Evolutionary conservation across 2,888 invertebrate species (phyloP), one percentile per base, ranked within the genome.

Genomic region (Halictus ligatus): DNA sequence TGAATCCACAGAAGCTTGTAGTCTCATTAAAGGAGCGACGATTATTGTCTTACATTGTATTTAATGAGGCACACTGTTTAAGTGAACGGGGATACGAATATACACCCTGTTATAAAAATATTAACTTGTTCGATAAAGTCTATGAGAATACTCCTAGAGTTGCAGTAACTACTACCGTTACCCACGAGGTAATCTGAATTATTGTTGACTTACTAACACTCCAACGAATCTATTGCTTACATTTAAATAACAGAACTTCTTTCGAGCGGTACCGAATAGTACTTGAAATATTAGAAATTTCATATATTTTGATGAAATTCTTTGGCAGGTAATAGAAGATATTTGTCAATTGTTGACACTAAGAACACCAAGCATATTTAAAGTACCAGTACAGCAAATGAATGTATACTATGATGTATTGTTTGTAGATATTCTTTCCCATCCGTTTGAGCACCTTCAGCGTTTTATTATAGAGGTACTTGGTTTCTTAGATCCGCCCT

Each of bases 61-160:
- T 75, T 29, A 43, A 75, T 2, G 86, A 86, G 18, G 84, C 81
- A 1, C 84, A 84, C 50, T 81, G 50, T 43, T 40, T 86, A 67
- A 86, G 84, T 7, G 13, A 78, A 76, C 58, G 46, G 75, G 84
- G 78, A 21, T 81, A 81, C 4, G 78, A 86, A 6, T 81, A 81
- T 67, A 25, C 4, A 48, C 29, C 40, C 12, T 21, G 1, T 64
- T 84, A 86, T 50, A 29, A n/a, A 58, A 29, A n/a, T 0, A 13
- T 84, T 40, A 13, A 7, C 29, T 3, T 0, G 21, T 43, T 25
- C 6, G 0, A 60, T 43, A 18, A 40, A 15, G 10, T 84, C 18
- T 58, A 60, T 21, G 29, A 18, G 8, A 0, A 6, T 35, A 1
- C 78, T 54, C 78, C 86, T 48, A 73, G 13, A 73, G 35, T 86